Evolutionary conservation across 1,140 invertebrate species (phyloP).

Genomic region (Sitobion miscanthi): DNA sequence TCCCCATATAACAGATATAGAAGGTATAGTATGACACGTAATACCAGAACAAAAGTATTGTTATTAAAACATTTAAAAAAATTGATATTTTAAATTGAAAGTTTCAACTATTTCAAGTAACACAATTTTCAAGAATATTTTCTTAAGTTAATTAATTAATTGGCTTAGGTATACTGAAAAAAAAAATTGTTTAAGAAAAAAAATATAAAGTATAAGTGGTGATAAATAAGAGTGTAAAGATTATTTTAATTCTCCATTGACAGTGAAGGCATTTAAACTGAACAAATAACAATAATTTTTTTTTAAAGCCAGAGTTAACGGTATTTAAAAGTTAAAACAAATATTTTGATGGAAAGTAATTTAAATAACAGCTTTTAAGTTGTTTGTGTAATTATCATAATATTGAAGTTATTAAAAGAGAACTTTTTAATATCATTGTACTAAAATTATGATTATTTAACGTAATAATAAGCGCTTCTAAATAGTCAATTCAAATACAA

Average conservation of each 20-base stretch:
- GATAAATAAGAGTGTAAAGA: neutral
- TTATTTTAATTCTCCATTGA: neutral
- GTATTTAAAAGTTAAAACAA: neutral
- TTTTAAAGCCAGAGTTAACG: neutral
- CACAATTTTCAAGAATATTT: neutral
- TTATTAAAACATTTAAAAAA: neutral
- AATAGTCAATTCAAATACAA: neutral
- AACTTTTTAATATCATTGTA: neutral
- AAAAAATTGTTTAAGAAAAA: neutral
- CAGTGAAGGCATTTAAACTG: neutral
- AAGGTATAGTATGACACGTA: neutral
- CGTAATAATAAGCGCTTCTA: neutral
- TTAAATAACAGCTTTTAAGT: constrained; percentile 1
- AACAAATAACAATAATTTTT: neutral
- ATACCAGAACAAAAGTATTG: neutral
- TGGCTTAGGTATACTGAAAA: neutral
- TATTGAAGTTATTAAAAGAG: neutral
- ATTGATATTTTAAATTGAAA: neutral
- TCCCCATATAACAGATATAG: neutral
- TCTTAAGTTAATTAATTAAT: neutral
- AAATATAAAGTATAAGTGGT: neutral
- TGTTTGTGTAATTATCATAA: neutral
- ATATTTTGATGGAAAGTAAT: neutral
- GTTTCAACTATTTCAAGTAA: neutral
- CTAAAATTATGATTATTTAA: neutral